These are phyloP conservation scores for Conchocele bisecta DNA, from an alignment of 2,888 invertebrate species.

Conservation along the genomic window DNA sequence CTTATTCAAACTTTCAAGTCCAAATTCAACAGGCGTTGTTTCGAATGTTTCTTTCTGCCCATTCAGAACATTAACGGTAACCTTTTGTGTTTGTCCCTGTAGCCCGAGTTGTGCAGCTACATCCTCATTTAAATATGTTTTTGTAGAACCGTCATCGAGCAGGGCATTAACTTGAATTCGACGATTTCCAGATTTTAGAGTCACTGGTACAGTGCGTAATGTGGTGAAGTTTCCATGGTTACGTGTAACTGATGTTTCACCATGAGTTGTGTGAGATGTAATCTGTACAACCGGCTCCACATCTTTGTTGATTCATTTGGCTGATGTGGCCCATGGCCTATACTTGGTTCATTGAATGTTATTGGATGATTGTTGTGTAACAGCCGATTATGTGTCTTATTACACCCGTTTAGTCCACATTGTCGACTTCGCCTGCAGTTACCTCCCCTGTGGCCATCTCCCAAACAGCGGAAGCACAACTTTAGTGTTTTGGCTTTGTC, in stretches of 20 bases:
- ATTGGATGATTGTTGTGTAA: conserved; percentile 5
- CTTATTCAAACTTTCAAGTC: conserved; percentile 23
- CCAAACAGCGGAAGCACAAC: conserved; percentile 29
- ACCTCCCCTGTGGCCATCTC: conserved; percentile 5
- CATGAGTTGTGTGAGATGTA: no score
- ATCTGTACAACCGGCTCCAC: no score
- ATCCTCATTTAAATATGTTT: conserved; percentile 37
- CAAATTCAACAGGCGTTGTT: conserved; percentile 26
- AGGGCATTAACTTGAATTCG: conserved; percentile 41
- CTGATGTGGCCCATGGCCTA: no score
- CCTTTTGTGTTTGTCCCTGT: conserved; percentile 4
- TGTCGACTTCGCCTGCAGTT: conserved; percentile 10
- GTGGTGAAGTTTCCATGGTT: conserved; percentile 13
- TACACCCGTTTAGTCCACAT: conserved; percentile 14
- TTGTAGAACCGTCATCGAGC: conserved; percentile 49
- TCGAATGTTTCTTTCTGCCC: conserved; percentile 22
- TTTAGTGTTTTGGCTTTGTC: background rate
- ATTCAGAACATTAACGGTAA: conserved; percentile 27
- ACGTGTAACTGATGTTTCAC: no score
- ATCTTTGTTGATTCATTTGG: no score
- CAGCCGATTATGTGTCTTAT: conserved; percentile 14
- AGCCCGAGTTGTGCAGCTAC: conserved; percentile 36
- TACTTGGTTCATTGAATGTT: no score
- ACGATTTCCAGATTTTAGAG: conserved; percentile 13
- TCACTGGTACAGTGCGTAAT: conserved; percentile 47